Base-by-base conservation (phyloP, 2,113 vertebrate species). In the Sinocyclocheilus anshuiensis region DNA sequence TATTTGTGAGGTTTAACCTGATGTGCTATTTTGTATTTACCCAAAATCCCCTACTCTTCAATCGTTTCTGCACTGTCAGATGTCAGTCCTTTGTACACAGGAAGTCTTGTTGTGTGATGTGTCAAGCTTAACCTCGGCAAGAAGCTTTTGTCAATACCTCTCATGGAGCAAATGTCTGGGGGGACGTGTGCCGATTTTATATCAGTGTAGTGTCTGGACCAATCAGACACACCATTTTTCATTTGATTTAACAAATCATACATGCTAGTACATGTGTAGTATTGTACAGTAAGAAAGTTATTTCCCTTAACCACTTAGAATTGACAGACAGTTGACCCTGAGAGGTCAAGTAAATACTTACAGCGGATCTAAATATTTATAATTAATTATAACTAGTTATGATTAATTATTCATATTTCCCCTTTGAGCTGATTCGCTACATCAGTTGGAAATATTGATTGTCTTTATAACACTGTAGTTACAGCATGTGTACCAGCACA, bases 91-190 rank as follows among this genome's bases (percentile, higher is more conserved):
- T 72, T 71, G 48, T 48, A 77, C 77, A 53, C 42, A 79, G 36
- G 36, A 53, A 24, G 24, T 42, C 57, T 82, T 80, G 55, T 84
- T 69, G 42, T 50, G 55, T 24, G 59, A 50, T 33, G 69, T 53
- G 29, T 69, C 77, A 81, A 79, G 75, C 72, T 74, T 63, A 78
- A 79, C 63, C 78, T 85, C 82, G 69, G 71, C 65, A 72, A 84
- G 26, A 81, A 61, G 24, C 26, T 29, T 78, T 63, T 50, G 79
- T 88, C 86, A 84, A 74, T 84, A 80, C 74, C 15, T 65, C 53
- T 88, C 77, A 88, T 50, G 67, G 79, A 77, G 69, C 12, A 82
- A 76, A 83, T 77, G 59, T 82, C 81, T 82, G 55, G 53, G 55
- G 86, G 83, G 83, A 36, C 57, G 15, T 81, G n/a, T 78, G 74